Base-by-base conservation (phyloP, 1,140 invertebrate species). In the Gyrodactylus salaris region DNA sequence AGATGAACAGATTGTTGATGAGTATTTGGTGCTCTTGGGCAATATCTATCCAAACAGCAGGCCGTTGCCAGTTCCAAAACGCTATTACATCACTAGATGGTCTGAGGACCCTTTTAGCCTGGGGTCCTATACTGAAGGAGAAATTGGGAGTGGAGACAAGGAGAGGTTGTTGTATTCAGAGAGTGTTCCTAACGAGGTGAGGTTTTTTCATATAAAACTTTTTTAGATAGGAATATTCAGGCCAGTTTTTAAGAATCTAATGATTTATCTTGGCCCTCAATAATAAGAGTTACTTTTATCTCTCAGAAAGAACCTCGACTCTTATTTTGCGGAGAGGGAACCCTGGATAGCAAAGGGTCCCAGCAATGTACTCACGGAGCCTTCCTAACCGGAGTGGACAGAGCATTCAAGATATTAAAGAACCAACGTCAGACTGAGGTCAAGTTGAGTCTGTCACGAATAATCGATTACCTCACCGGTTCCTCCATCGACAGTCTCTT, bases 341-440 rank as follows among this genome's bases (percentile, higher is more conserved):
- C 70, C 1, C 21, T 71, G 1, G 70, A 71, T 25, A 71, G 70
- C n/a, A 71, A 71, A 71, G 70, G 70, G n/a, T 22, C 72, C 23
- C 68, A 73, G 25, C 72, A 73, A 69, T 73, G 72, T 26, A 73
- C 72, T 26, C 72, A 73, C 26, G 72, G 72, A 1, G 72, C 72
- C 1, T 73, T 73, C 21, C 68, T 68, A 16, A 68, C 21, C 68
- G 72, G 72, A 1, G 72, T 73, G 1, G 22, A 73, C 19, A 68
- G 26, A 23, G 72, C 72, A 1, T 34, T 68, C 1, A 21, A 26
- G 20, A 25, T 73, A 1, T 24, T 73, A 2, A 54, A 7, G 7
- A 7, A 54, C 7, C 7, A 54, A 54, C 34, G 34, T 54, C 34
- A 54, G n/a, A 20, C 25, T 24, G 21, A 71, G 20, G 26, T 71